Evolutionary conservation across 2,797 vertebrate species (phyloP), one percentile per base, ranked within the genome.

Genomic region (Leptoclinus maculatus): DNA sequence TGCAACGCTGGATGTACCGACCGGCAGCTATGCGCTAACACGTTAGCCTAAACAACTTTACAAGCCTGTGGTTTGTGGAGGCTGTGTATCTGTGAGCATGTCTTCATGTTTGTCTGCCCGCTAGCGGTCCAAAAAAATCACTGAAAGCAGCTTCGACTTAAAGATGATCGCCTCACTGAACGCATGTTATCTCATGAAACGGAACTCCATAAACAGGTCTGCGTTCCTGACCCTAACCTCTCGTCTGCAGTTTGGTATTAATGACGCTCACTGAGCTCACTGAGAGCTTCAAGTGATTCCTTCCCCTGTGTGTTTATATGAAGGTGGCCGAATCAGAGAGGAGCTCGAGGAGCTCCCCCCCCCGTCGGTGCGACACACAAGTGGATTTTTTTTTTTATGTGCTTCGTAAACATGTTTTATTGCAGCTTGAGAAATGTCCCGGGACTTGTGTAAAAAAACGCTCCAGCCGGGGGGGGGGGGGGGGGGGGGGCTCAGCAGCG

Each of bases 281-380:
- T 74, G 78, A 92, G 90, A 78, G 83, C 78, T 82, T 89, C 75
- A 87, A 91, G 90, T 88, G 90, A 81, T 81, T 82, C 84, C 72
- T 84, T 76, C 84, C 84, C 78, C 77, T 29, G 71, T 21, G 36
- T 88, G 87, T 90, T 87, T 89, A 85, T 63, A 57, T 25, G 47
- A 81, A 77, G 69, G 47, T 39, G 27, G 38, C 57, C 1, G 25
- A 65, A 41, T 47, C 53, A 54, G 67, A 90, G 83, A 85, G 70
- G 67, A 70, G 58, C 63, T 69, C 0, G 21, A 79, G 74, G 69
- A 85, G 82, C 70, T 27, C 56, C 72, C 47, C 45, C 80, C 49
- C 67, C 77, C 6, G 0, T 49, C 41, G 8, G 53, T 64, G 71
- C 64, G 78, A 82, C 83, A 77, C 85, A 74, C 80, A 82, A 89